phyloP scores from a whole-genome alignment of 2,113 vertebrate species.

The Larimichthys polyactis region DNA sequence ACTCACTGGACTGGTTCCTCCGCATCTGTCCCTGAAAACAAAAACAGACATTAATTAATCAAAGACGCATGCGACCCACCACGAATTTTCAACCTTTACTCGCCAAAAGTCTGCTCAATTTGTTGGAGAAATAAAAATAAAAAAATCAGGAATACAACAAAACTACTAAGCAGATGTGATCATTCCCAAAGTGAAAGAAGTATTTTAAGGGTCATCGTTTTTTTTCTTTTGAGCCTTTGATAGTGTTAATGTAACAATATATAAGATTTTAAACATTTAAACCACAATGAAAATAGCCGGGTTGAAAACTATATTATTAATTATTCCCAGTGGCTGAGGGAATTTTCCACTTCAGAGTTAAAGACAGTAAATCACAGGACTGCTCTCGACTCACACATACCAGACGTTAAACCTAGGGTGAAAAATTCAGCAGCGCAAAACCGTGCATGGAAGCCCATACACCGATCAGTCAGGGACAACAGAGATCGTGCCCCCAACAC shows the following conservation, averaged over 20 bases:
- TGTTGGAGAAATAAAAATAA: neutral
- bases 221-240: conserved; percentile 11
- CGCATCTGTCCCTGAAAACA: conserved; percentile 92
- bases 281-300: conserved; percentile 6
- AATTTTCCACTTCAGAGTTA: conserved; percentile 70
- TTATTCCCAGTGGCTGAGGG: conserved; percentile 57
- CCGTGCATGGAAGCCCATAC: conserved; percentile 46
- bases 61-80: conserved; percentile 35
- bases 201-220: conserved; percentile 6
- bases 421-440: conserved; percentile 69
- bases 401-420: conserved; percentile 79
- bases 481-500: conserved; percentile 58
- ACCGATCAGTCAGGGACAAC: conserved; percentile 58
- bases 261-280: neutral
- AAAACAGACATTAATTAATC: conserved; percentile 78
- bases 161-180: neutral
- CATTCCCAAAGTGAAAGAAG: neutral
- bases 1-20: conserved; percentile 97
- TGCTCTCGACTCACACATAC: conserved; percentile 68
- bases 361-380: conserved; percentile 74
- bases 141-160: neutral
- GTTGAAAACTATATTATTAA: conserved; percentile 53
- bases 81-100: neutral
- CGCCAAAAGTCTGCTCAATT: conserved; percentile 13
- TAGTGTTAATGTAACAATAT: neutral